A percentile compares a stretch with the other conserved stretches of the same genome.
Evolutionary conservation across 1,140 invertebrate genomes (phyloP).

Genomic region (Ostrea denselamellosa): DNA sequence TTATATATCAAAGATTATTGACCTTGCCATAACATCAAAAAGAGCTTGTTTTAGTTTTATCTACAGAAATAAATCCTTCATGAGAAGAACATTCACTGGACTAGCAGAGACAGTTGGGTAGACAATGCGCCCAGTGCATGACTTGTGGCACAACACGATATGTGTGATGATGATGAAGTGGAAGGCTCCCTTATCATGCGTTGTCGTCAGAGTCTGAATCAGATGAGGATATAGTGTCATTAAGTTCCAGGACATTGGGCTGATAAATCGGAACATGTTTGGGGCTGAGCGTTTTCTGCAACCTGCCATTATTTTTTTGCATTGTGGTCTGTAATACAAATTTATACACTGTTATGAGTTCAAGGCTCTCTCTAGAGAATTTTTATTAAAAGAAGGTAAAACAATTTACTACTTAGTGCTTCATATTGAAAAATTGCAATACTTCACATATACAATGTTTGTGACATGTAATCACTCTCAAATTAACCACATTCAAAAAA

Average conservation of each 20-base stretch:
- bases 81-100: not conserved
- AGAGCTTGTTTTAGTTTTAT: constrained; percentile 22
- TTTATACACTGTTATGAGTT: not conserved
- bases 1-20: not conserved
- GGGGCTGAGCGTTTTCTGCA: constrained; percentile 61
- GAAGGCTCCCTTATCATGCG: constrained; percentile 15
- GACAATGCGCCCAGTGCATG: constrained; percentile 38
- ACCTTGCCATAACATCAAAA: not conserved
- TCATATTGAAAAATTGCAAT: too few relatives aligned
- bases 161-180: constrained; percentile 23
- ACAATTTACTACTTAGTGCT: too few relatives aligned
- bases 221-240: constrained; percentile 63
- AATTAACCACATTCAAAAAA: too few relatives aligned
- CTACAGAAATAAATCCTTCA: constrained; percentile 22
- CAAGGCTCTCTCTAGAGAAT: not conserved
- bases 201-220: constrained; percentile 33
- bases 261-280: constrained; percentile 68
- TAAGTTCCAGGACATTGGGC: constrained; percentile 65
- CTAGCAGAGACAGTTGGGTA: constrained; percentile 32
- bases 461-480: too few relatives aligned
- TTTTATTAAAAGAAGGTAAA: too few relatives aligned
- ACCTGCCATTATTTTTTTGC: constrained; percentile 27
- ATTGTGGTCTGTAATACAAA: not conserved
- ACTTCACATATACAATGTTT: too few relatives aligned
- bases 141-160: constrained; percentile 41